Conservation (phyloP, 2,113 vertebrate genomes). For the Ophthalmolycus amberensis region DNA sequence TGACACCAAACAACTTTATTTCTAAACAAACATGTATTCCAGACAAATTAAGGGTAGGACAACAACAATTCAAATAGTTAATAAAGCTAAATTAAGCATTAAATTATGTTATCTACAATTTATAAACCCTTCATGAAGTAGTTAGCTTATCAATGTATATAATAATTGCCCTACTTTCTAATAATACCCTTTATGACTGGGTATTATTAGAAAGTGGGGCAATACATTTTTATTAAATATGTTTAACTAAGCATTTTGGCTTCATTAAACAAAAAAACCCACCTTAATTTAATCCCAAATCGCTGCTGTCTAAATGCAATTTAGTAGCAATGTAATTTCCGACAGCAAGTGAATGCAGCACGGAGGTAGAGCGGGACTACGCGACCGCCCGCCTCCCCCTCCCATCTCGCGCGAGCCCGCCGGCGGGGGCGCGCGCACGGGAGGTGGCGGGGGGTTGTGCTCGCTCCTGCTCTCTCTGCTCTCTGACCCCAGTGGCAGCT, state of each 20-base stretch:
- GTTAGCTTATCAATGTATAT: neutral
- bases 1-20: too few relatives aligned
- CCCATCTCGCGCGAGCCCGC: constrained; percentile 51
- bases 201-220: neutral
- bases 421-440: constrained; percentile 63
- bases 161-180: too few relatives aligned
- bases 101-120: too few relatives aligned
- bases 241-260: neutral
- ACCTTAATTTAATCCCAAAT: neutral
- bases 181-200: neutral
- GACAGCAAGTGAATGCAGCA: constrained; percentile 56
- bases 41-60: neutral
- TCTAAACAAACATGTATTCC: neutral
- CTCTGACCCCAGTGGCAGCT: constrained; percentile 95
- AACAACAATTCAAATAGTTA: neutral
- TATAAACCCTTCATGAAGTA: too few relatives aligned
- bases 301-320: too few relatives aligned
- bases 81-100: too few relatives aligned
- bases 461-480: constrained; percentile 84
- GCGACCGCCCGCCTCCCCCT: constrained; percentile 10
- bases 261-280: neutral
- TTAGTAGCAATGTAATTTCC: neutral
- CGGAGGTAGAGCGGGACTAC: constrained; percentile 43
- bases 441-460: constrained; percentile 84
- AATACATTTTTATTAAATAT: neutral